Percentiles rank a stretch among this genome's conserved stretches.
Conservation (phyloP, 2,797 vertebrate species). For the Acrocephalus scirpaceus region DNA sequence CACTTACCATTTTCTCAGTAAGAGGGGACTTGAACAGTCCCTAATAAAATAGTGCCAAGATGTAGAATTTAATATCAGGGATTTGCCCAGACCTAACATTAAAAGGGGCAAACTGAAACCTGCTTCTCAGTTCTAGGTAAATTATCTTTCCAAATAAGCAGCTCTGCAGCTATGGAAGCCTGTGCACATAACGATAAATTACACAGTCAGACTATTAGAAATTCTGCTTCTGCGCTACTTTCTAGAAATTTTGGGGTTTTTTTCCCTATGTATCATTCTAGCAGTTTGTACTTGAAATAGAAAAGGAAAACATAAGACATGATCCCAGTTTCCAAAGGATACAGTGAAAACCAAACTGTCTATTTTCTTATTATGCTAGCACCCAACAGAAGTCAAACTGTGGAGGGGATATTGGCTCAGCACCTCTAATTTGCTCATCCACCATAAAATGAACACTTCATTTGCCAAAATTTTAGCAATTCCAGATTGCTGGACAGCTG, state of each 20-base stretch:
- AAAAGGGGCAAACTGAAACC: neutral
- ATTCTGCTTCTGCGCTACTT: neutral
- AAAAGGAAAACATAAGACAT: neutral
- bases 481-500: slow-evolving; percentile 12
- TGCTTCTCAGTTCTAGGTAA: neutral
- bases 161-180: neutral
- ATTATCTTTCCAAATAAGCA: neutral
- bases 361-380: neutral
- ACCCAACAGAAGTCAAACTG: neutral
- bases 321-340: neutral
- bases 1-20: neutral
- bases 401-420: neutral
- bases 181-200: neutral
- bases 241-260: neutral
- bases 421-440: neutral
- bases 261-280: neutral
- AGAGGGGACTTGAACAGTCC: neutral
- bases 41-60: neutral
- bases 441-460: neutral
- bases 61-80: neutral
- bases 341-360: neutral
- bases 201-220: neutral
- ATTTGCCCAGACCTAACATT: neutral
- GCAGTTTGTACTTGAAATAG: neutral
- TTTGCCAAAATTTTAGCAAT: slow-evolving; percentile 22